phyloP scores from a whole-genome alignment of 2,113 vertebrate species.

The Castor canadensis region DNA sequence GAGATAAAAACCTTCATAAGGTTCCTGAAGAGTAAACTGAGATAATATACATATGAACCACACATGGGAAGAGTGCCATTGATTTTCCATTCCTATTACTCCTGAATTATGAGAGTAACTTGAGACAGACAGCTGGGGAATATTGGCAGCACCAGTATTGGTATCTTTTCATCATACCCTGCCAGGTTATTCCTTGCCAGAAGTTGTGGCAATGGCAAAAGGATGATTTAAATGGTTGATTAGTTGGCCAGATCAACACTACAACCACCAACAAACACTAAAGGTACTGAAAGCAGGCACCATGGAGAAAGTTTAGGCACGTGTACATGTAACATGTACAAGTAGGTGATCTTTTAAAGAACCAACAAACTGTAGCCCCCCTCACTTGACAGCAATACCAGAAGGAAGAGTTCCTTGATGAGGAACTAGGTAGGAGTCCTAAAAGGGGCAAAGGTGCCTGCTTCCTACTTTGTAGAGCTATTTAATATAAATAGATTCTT shows the following conservation, averaged over 20 bases:
- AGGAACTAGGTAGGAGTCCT: neutral
- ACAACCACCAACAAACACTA: neutral
- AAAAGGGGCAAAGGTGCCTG: neutral
- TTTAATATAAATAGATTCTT: neutral
- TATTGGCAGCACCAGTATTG: no score
- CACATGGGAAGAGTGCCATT: fast-evolving
- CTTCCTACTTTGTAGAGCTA: neutral
- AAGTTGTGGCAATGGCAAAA: neutral
- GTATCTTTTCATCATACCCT: neutral
- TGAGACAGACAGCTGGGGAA: neutral
- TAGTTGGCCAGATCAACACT: no score
- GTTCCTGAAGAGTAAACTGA: neutral
- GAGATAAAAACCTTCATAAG: neutral
- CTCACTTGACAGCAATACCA: neutral
- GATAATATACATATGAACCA: fast-evolving
- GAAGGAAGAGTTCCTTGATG: neutral
- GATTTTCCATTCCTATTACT: neutral
- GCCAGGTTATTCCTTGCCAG: neutral
- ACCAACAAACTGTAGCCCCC: no score
- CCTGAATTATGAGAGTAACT: neutral
- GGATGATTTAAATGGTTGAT: neutral
- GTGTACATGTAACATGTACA: fast-evolving
- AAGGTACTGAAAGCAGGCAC: neutral
- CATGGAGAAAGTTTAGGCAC: fast-evolving
- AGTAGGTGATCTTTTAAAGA: neutral